Evolutionary conservation across 2,113 vertebrate species (phyloP).

Genomic region (Pelmatolapia mariae): DNA sequence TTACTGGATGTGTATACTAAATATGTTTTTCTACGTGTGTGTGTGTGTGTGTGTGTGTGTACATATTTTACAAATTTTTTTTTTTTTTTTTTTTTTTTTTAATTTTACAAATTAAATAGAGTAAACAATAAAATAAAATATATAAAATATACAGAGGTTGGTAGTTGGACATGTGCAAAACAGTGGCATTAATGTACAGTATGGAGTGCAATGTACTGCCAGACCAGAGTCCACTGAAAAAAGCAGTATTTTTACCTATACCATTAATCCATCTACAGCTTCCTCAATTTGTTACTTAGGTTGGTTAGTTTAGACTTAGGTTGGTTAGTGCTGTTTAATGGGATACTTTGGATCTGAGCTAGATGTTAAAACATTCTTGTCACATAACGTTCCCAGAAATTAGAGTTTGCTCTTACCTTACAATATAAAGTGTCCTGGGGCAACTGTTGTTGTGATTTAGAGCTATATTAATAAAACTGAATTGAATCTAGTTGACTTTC

Average conservation of each 20-base stretch:
- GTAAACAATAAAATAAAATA: too few species aligned
- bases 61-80: too few species aligned
- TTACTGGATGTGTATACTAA: too few species aligned
- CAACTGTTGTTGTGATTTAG: not conserved
- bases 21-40: too few species aligned
- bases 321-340: not conserved
- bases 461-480: not conserved
- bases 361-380: not conserved
- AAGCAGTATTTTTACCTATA: not conserved
- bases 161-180: too few species aligned
- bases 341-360: not conserved
- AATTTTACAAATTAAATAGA: too few species aligned
- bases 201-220: fast-evolving
- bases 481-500: not conserved
- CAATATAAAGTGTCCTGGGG: not conserved
- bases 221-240: not conserved
- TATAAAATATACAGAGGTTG: too few species aligned
- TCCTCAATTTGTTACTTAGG: not conserved
- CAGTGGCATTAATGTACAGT: too few species aligned
- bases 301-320: not conserved
- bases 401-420: not conserved
- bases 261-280: not conserved
- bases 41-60: too few species aligned
- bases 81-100: too few species aligned
- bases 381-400: not conserved